Percentiles rank a stretch among this genome's conserved stretches.
phyloP scores from a whole-genome alignment of 2,113 vertebrate genomes.

The Meles meles region DNA sequence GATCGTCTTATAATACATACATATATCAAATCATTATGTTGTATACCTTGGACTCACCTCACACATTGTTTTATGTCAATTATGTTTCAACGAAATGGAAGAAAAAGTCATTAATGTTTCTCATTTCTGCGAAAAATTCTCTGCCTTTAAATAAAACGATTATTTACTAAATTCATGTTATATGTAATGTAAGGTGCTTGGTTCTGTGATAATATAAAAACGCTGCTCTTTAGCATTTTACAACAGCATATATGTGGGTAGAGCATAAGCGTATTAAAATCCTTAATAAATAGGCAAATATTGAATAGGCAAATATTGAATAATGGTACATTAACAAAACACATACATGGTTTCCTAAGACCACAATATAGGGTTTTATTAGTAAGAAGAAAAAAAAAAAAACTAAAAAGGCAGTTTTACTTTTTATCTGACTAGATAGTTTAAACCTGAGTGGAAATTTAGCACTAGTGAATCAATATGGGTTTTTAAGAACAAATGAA shows the following conservation, averaged over 20 bases:
- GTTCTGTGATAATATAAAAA: not conserved
- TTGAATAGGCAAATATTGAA: not conserved
- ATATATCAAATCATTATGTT: not conserved
- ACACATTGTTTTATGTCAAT: not conserved
- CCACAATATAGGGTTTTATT: not conserved
- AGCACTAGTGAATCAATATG: not conserved
- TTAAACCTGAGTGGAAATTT: not conserved
- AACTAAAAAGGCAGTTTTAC: not conserved
- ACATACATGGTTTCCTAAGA: not conserved
- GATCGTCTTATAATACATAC: not conserved
- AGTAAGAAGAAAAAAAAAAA: not conserved
- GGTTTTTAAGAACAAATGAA: not conserved
- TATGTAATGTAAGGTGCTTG: not conserved
- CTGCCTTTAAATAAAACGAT: not conserved
- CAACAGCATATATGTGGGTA: not conserved
- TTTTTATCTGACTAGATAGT: not conserved
- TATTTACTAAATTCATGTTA: not conserved
- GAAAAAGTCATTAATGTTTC: not conserved
- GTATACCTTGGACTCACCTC: not conserved
- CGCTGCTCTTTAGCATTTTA: not conserved
- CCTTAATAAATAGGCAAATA: not conserved
- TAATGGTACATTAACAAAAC: not conserved
- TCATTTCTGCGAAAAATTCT: not conserved
- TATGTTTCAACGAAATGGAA: not conserved
- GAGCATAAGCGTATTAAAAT: not conserved